Evolutionary conservation across 2,797 vertebrate genomes (phyloP), one percentile per base, ranked within the genome.

Genomic region (Huso huso): DNA sequence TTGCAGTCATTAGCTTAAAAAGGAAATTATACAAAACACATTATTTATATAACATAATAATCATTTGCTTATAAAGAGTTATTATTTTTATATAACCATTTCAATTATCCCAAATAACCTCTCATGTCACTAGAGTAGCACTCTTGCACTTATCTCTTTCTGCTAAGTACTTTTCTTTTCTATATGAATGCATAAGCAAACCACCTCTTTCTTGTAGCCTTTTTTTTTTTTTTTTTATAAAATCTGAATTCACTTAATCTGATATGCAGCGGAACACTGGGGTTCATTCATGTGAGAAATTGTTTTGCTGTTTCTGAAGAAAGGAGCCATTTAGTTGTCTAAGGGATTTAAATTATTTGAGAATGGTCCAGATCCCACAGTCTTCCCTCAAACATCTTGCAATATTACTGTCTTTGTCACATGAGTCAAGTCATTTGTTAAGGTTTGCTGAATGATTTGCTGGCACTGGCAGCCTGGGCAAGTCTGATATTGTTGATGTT

Each of bases 251-350:
- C 76, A 81, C 53, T 59, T 67, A 71, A 82, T 85, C 78, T 79
- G 78, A 79, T 81, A 65, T 76, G 77, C 73, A 70, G 71, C 77
- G 83, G 75, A 81, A 84, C 77, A 76, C 72, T 78, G 75, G 49
- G 76, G 62, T 37, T 75, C 77, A 76, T 77, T 87, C 77, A 73
- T 75, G 84, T 77, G 72, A 82, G 76, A 88, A 89, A 86, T 86
- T 84, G 84, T 84, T 88, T 87, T 82, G 79, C 75, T 72, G 72
- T 79, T 76, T 80, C 65, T 48, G 67, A 67, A 78, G 68, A 74
- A 80, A 81, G 77, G 73, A 84, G 77, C 78, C 72, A 57, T 86
- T 87, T 79, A 75, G 79, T 70, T 57, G 49, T 69, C 48, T 18
- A 49, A 51, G 61, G 57, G 53, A 37, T 62, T 59, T 61, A 64